Percentiles rank a stretch among this genome's conserved stretches.
phyloP scores from a whole-genome alignment of 2,113 vertebrate species.

The Sterrhoptilus dennistouni region DNA sequence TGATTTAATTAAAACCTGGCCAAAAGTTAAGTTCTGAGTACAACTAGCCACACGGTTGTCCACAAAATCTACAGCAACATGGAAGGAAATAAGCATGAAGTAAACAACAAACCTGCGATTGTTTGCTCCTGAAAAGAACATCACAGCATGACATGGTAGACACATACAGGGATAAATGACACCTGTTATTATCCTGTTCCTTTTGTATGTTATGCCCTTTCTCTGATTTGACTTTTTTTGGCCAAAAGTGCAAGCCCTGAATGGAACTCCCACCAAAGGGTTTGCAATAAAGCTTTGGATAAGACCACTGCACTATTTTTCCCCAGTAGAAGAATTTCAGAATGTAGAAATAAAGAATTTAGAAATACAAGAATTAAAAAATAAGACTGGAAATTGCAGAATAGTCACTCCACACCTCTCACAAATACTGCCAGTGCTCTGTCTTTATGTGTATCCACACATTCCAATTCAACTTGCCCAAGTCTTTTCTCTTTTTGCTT shows the following conservation, averaged over 20 bases:
- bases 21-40: not conserved
- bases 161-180: accelerated
- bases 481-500: not conserved
- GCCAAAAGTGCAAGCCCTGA: not conserved
- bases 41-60: not conserved
- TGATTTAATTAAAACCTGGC: not conserved
- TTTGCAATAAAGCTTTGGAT: not conserved
- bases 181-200: not conserved
- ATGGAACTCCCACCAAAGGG: not conserved
- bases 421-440: not conserved
- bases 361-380: not conserved
- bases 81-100: not conserved
- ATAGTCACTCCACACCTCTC: not conserved
- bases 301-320: not conserved
- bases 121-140: not conserved
- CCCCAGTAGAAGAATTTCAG: not conserved
- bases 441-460: not conserved
- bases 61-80: not conserved
- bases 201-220: not conserved
- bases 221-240: not conserved
- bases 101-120: not conserved
- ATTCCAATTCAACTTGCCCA: not conserved
- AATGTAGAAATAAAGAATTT: not conserved
- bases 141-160: not conserved
- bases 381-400: not conserved